A percentile compares a stretch with the other conserved stretches of the same genome.
Conservation (phyloP, 2,113 vertebrate genomes). For the Tyto alba region DNA sequence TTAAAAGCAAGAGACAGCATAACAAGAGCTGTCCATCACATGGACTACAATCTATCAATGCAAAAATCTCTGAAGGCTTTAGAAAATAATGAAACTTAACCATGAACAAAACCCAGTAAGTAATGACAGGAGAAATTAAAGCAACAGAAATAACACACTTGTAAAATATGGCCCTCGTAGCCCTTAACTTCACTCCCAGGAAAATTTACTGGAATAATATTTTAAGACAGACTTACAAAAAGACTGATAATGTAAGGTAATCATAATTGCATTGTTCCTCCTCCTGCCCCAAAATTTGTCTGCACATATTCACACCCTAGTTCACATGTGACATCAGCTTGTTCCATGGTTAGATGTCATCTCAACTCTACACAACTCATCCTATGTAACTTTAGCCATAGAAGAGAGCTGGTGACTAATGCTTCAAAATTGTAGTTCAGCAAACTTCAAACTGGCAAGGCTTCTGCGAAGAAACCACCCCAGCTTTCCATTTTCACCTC, state of each 20-base stretch:
- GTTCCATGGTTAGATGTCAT: not conserved
- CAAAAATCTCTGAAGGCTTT: not conserved
- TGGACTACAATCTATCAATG: not conserved
- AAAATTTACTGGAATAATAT: not conserved
- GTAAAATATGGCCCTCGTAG: not conserved
- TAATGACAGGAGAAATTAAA: not conserved
- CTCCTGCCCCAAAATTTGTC: not conserved
- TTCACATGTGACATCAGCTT: not conserved
- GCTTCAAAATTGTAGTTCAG: not conserved
- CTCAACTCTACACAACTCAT: not conserved
- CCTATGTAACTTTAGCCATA: not conserved
- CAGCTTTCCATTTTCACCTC: not conserved
- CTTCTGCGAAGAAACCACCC: not conserved
- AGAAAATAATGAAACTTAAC: not conserved
- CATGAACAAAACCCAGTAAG: not conserved
- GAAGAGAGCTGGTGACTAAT: not conserved
- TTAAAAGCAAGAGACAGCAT: not conserved
- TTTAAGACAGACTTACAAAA: not conserved
- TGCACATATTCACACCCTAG: not conserved
- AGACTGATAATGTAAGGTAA: not conserved
- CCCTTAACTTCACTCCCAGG: not conserved
- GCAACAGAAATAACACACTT: not conserved
- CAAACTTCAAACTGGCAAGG: not conserved
- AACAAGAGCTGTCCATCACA: not conserved
- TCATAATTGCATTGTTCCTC: not conserved